Percentiles rank a stretch among this genome's conserved stretches.
Evolutionary conservation across 2,888 invertebrate species (phyloP).

Genomic region (Leptodirus hochenwartii): DNA sequence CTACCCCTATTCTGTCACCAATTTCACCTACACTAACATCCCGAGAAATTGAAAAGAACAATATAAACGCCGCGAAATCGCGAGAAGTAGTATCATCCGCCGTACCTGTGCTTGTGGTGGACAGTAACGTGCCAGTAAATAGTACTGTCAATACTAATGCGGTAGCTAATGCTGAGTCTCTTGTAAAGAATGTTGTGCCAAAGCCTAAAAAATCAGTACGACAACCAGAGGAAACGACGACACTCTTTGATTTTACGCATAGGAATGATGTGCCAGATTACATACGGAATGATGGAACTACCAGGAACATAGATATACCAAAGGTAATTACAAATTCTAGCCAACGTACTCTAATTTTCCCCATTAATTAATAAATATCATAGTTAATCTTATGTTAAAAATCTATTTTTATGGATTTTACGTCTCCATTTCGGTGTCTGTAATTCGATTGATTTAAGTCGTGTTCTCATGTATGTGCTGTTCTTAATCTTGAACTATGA

Average conservation of each 20-base stretch:
- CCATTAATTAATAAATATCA: too few relatives aligned
- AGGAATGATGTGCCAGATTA: slow-evolving; percentile 79
- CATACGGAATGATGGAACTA: slow-evolving; percentile 74
- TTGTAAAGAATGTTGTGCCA: slow-evolving; percentile 8
- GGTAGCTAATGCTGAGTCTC: neutral
- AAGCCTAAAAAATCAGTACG: slow-evolving; percentile 16
- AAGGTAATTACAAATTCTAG: slow-evolving; percentile 41
- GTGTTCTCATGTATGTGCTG: too few relatives aligned
- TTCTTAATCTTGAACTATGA: too few relatives aligned
- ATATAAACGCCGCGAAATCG: slow-evolving; percentile 41
- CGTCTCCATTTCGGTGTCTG: too few relatives aligned
- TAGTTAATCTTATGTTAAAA: too few relatives aligned
- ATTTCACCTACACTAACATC: slow-evolving; percentile 25
- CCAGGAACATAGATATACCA: slow-evolving; percentile 47
- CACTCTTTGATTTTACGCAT: slow-evolving; percentile 73
- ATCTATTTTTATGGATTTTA: too few relatives aligned
- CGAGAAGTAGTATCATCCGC: too few relatives aligned
- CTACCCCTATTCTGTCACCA: slow-evolving; percentile 33
- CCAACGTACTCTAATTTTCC: too few relatives aligned
- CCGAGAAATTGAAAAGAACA: slow-evolving; percentile 45
- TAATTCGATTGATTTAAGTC: too few relatives aligned
- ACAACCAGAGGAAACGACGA: too few relatives aligned
- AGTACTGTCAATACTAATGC: neutral
- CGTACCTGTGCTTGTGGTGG: too few relatives aligned
- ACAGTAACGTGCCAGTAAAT: too few relatives aligned